phyloP scores from a whole-genome alignment of 2,797 vertebrate genomes.

The Pseudochirops corinnae region DNA sequence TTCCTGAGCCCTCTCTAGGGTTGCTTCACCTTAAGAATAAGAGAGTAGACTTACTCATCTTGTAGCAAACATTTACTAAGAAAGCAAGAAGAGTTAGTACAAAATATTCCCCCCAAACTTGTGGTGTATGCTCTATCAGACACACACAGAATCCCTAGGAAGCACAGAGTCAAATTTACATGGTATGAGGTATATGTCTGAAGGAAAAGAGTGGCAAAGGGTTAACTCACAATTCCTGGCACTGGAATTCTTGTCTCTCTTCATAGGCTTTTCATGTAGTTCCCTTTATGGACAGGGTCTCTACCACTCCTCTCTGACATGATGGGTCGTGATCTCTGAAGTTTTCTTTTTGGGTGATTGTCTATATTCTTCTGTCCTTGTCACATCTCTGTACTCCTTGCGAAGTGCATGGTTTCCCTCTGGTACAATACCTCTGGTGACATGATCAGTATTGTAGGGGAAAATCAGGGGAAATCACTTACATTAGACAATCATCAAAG shows the following conservation, averaged over 20 bases:
- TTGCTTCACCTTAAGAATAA: background rate
- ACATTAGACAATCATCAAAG: background rate
- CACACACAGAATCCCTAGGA: background rate
- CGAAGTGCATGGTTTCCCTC: background rate
- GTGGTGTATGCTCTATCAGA: background rate
- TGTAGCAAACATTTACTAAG: background rate
- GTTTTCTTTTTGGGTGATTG: background rate
- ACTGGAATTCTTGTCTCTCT: background rate
- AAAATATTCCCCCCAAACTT: background rate
- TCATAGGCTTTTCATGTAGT: background rate
- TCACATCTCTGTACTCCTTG: background rate
- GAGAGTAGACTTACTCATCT: background rate
- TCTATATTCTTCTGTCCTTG: background rate
- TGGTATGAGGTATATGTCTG: background rate
- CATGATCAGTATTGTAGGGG: background rate
- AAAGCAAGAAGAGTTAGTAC: background rate
- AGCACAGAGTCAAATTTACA: background rate
- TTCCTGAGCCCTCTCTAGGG: background rate
- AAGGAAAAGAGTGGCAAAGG: background rate
- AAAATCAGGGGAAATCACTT: background rate
- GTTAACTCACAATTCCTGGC: background rate
- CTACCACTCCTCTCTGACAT: background rate
- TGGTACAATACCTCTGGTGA: background rate
- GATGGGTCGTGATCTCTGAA: background rate
- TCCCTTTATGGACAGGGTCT: background rate